These are phyloP conservation scores for Lepetodrilus schrolli DNA, from an alignment of 2,888 invertebrate genomes.

Conservation along the genomic window DNA sequence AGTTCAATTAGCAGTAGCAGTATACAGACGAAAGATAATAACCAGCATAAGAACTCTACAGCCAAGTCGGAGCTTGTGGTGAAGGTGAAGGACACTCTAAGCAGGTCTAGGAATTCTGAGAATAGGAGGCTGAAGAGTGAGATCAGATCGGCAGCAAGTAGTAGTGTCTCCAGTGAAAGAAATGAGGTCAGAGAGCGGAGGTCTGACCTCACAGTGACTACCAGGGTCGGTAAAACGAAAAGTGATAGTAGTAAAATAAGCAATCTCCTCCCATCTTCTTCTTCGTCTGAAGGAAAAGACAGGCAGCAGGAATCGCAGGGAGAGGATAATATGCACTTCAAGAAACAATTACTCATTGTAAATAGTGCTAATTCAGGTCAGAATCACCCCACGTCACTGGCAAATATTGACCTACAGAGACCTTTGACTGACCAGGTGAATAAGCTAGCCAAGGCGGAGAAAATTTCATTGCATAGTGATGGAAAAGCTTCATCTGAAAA, in stretches of 20 bases:
- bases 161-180: constrained; percentile 2
- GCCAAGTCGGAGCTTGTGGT: constrained; percentile 2
- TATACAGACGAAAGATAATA: neutral
- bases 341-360: constrained; percentile 67
- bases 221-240: neutral
- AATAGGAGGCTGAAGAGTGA: constrained; percentile 33
- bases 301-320: constrained; percentile 37
- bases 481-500: constrained; percentile 44
- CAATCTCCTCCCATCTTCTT: constrained; percentile 1
- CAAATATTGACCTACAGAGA: constrained; percentile 66
- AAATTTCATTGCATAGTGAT: constrained; percentile 53
- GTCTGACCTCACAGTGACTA: too few species aligned
- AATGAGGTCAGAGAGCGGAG: constrained; percentile 5
- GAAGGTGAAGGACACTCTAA: constrained; percentile 30
- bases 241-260: constrained; percentile 15
- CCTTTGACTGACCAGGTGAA: constrained; percentile 70
- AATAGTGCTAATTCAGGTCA: constrained; percentile 37
- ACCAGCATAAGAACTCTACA: constrained; percentile 26
- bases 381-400: constrained; percentile 43
- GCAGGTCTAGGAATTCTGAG: constrained; percentile 28
- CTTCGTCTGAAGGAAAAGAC: constrained; percentile 1
- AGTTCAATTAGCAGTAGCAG: neutral
- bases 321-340: constrained; percentile 71
- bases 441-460: constrained; percentile 60
- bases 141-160: neutral